Base-by-base conservation (phyloP, 2,888 invertebrate genomes). In the Halictus quadricinctus region DNA sequence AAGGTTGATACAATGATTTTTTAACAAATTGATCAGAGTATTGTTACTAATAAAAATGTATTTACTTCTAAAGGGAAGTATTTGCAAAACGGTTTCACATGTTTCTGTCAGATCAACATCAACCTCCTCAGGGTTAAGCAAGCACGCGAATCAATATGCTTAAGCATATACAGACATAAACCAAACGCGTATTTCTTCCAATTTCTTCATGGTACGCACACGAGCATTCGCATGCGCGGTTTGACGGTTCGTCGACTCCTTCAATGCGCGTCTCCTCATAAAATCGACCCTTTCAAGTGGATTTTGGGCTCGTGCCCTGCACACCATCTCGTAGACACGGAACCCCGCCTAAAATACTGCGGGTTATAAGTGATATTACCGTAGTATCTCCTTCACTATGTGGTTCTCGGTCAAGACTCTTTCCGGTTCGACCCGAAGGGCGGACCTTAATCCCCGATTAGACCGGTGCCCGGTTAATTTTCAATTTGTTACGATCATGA, bases 401-500 rank as follows among this genome's bases (percentile, higher is more conserved):
- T 13, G 76, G 54, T 72, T 64, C n/a, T 54, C 43, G 58, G 36
- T n/a, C 10, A 46, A 54, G 66, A 21, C 36, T 13, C 21, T n/a
- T n/a, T 50, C n/a, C 41, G 18, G 29, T 21, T 6, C 36, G 77
- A 46, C 21, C 54, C 66, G 1, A 25, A 43, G 25, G 54, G 18
- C 12, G 54, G 48, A 77, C 29, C 29, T 66, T 78, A 74, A 83
- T 83, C 84, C 77, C 60, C 83, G 78, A 72, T 83, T 72, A 60
- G 64, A 83, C 72, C 82, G 21, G 29, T 29, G 29, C 60, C 46
- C 72, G n/a, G 54, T 73, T 74, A 79, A 81, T 81, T 84, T 77
- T 81, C 89, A 77, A 89, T 89, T 84, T 83, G 84, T 84, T 86
- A 82, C 86, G 79, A 87, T 79, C 77, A 75, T 69, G 84, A 81